Conservation (phyloP, 2,113 vertebrate genomes). For the Salvator merianae region DNA sequence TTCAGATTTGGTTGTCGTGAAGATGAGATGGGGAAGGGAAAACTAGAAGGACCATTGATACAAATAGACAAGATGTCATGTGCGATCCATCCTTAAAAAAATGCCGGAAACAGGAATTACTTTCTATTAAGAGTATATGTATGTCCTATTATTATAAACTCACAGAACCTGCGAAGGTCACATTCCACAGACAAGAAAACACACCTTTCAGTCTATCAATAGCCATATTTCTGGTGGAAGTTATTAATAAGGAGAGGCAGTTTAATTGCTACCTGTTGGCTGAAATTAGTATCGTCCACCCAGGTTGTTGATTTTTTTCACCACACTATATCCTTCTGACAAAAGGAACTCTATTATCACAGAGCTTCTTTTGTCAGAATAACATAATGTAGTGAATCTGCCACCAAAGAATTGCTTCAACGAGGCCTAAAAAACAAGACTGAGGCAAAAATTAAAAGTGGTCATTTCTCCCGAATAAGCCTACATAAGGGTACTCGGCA, state of each 20-base stretch:
- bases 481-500: not conserved
- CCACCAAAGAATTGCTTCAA: not conserved
- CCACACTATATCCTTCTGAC: not conserved
- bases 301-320: constrained; percentile 10
- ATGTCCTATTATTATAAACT: not conserved
- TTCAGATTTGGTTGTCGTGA: not conserved
- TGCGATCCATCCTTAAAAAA: not conserved
- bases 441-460: not conserved
- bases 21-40: not conserved
- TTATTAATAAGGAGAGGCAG: not conserved
- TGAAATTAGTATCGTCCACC: not conserved
- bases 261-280: not conserved
- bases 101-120: not conserved
- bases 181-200: not conserved
- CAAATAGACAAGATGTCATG: not conserved
- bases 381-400: not conserved
- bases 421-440: not conserved
- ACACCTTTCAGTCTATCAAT: not conserved
- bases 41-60: not conserved
- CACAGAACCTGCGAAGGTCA: not conserved
- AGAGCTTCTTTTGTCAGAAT: no score
- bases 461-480: not conserved
- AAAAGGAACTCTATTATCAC: not conserved
- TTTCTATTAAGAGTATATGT: not conserved
- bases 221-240: not conserved